These are phyloP conservation scores for Cheilosia vulpina DNA, from an alignment of 2,888 invertebrate genomes.

Conservation along the genomic window DNA sequence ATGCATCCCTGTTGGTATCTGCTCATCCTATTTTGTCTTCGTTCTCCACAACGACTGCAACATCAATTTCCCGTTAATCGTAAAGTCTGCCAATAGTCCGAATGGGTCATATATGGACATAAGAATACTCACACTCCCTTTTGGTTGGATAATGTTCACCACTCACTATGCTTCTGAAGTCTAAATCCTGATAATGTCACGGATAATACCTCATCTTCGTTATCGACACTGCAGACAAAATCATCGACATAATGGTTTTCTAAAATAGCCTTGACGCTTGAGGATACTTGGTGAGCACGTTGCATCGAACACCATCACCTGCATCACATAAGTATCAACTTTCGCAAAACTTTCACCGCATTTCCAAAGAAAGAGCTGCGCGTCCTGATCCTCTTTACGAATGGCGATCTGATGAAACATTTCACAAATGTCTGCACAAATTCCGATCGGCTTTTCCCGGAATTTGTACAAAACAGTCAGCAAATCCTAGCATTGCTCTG, in stretches of 20 bases:
- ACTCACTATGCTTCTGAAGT: neutral
- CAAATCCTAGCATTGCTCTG: no score
- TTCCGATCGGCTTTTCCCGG: no score
- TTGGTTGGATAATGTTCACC: conserved; percentile 6
- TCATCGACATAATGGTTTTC: conserved; percentile 66
- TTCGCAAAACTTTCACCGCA: no score
- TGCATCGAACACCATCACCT: neutral
- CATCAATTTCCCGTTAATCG: conserved; percentile 13
- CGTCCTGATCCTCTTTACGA: no score
- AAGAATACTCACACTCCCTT: conserved; percentile 15
- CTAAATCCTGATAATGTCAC: conserved; percentile 15
- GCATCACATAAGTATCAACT: no score
- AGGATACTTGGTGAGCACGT: conserved; percentile 3
- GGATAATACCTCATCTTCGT: conserved; percentile 15
- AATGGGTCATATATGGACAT: conserved; percentile 17
- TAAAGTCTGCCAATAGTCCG: conserved; percentile 17
- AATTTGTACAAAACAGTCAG: no score
- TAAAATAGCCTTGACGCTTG: conserved; percentile 16
- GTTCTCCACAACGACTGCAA: neutral
- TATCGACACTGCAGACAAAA: conserved; percentile 50
- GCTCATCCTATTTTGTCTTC: neutral
- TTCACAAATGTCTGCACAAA: no score
- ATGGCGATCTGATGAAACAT: no score
- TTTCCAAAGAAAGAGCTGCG: no score
- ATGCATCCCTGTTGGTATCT: neutral